phyloP scores from a whole-genome alignment of 2,797 vertebrate species.

The Ctenopoma kingsleyae region DNA sequence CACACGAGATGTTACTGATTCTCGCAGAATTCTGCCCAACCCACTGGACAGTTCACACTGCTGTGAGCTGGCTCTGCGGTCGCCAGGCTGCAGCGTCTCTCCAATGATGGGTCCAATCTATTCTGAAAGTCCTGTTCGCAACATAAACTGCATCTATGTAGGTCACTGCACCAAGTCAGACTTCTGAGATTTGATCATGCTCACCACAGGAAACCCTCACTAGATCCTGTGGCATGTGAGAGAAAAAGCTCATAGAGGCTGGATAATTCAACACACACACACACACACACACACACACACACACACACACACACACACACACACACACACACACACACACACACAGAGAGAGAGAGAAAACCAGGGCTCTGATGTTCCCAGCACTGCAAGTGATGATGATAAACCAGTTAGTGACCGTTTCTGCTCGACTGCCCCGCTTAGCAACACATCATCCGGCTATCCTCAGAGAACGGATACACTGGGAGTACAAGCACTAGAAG shows the following conservation, averaged over 20 bases:
- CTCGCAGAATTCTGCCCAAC: constrained; percentile 6
- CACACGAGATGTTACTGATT: constrained; percentile 2
- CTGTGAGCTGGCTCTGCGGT: constrained; percentile 33
- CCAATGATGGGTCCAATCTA: constrained; percentile 24
- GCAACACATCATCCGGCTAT: constrained; percentile 37
- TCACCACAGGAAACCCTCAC: constrained; percentile 45
- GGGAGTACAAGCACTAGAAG: constrained; percentile 6
- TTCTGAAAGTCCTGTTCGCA: constrained; percentile 45
- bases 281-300: neutral
- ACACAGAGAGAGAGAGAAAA: constrained; percentile 2
- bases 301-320: neutral
- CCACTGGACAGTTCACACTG: neutral
- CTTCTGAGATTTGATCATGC: constrained; percentile 55
- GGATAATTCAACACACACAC: constrained; percentile 23
- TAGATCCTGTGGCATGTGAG: constrained; percentile 43
- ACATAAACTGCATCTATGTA: constrained; percentile 54
- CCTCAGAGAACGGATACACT: constrained; percentile 15
- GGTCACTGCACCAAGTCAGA: constrained; percentile 64
- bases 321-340: neutral
- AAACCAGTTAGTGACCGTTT: constrained; percentile 40
- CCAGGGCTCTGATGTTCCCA: constrained; percentile 18
- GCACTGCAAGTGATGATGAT: constrained; percentile 38
- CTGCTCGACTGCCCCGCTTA: constrained; percentile 47
- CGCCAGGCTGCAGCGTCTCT: constrained; percentile 19
- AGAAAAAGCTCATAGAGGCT: constrained; percentile 45